Evolutionary conservation across 2,888 invertebrate genomes (phyloP).

Genomic region (Stenichneumon culpator): DNA sequence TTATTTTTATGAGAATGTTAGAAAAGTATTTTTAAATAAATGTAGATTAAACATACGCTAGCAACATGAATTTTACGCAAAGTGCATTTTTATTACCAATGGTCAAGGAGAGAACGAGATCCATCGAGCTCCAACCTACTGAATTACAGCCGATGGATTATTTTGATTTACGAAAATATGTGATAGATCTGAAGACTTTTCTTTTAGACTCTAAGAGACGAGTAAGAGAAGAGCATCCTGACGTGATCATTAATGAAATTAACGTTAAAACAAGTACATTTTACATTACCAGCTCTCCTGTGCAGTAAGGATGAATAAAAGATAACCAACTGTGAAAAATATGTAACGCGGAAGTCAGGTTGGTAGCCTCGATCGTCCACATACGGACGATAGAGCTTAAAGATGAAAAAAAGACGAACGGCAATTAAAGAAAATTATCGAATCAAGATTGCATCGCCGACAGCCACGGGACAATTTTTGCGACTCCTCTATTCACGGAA

Average conservation of each 20-base stretch:
- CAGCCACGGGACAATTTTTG: constrained; percentile 49
- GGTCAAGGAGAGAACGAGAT: too few species aligned
- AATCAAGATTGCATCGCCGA: constrained; percentile 54
- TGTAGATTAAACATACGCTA: neutral
- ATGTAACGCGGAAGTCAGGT: constrained; percentile 24
- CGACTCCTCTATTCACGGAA: constrained; percentile 55
- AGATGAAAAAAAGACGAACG: constrained; percentile 7
- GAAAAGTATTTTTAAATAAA: neutral
- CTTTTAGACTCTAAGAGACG: too few species aligned
- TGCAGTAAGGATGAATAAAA: neutral
- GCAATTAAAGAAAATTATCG: constrained; percentile 46
- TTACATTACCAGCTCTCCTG: neutral
- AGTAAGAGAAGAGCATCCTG: too few species aligned
- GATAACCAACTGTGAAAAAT: constrained; percentile 1
- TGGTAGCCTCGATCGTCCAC: constrained; percentile 17
- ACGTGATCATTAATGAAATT: neutral
- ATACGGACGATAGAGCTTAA: constrained; percentile 38
- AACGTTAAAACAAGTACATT: neutral
- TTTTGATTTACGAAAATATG: too few species aligned
- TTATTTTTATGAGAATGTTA: neutral
- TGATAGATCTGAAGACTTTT: too few species aligned
- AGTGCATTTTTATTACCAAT: too few species aligned
- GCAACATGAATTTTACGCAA: too few species aligned
- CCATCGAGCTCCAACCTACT: too few species aligned
- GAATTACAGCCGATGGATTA: too few species aligned